Conservation (phyloP, 2,888 invertebrate genomes). For the Alloplasta piceator region DNA sequence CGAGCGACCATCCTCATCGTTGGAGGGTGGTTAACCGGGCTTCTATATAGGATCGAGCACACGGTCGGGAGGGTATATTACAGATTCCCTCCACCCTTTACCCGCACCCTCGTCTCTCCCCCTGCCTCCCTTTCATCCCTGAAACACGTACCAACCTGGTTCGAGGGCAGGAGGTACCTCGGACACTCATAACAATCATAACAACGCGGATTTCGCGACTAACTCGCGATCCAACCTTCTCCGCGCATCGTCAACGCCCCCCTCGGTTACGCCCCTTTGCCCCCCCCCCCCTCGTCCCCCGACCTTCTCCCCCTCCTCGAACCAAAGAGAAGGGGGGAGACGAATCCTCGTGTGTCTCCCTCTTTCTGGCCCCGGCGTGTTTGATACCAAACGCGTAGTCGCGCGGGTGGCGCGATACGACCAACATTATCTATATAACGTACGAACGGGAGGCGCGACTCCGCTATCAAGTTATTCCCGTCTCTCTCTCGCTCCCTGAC, state of each 20-base stretch:
- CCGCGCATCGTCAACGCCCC: slow-evolving; percentile 81
- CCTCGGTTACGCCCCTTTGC: slow-evolving; percentile 72
- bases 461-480: slow-evolving; percentile 17
- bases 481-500: not conserved
- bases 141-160: slow-evolving; percentile 71
- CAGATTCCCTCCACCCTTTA: slow-evolving; percentile 57
- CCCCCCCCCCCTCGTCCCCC: slow-evolving; percentile 66
- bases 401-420: slow-evolving; percentile 49
- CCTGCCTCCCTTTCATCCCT: slow-evolving; percentile 18
- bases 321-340: no score
- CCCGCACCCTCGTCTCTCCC: slow-evolving; percentile 39
- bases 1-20: slow-evolving; percentile 44
- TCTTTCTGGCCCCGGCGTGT: slow-evolving; percentile 3
- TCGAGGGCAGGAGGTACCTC: slow-evolving; percentile 76
- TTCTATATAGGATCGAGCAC: slow-evolving; percentile 21
- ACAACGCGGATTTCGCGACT: slow-evolving; percentile 80
- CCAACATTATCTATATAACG: slow-evolving; percentile 25
- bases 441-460: slow-evolving; percentile 47
- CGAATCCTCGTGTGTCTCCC: no score
- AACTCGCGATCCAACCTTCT: slow-evolving; percentile 81
- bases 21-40: slow-evolving; percentile 54
- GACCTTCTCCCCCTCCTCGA: not conserved
- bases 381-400: slow-evolving; percentile 29
- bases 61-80: slow-evolving; percentile 65
- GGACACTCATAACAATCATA: slow-evolving; percentile 83